A percentile compares a stretch with the other conserved stretches of the same genome.
phyloP scores from a whole-genome alignment of 2,888 invertebrate genomes.

The Agapostemon virescens region DNA sequence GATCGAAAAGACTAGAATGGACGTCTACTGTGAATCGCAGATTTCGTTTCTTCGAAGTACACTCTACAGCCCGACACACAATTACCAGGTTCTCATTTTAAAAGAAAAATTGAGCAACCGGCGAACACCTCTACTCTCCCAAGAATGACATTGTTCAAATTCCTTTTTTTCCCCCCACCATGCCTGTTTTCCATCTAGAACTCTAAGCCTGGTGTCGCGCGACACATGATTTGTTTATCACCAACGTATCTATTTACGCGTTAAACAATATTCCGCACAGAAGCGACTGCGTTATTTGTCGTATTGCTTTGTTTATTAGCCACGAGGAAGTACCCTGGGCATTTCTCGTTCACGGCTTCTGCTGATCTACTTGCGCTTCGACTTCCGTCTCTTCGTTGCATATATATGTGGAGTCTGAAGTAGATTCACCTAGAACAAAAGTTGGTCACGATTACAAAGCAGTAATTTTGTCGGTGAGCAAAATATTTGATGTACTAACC shows the following conservation, averaged over 20 bases:
- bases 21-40: background rate
- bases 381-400: conserved; percentile 59
- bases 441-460: conserved; percentile 1
- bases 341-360: conserved; percentile 25
- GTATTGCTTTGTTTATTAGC: background rate
- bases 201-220: conserved; percentile 19
- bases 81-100: background rate
- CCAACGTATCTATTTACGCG: background rate
- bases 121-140: conserved; percentile 32
- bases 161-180: background rate
- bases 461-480: background rate
- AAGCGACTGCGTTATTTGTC: background rate
- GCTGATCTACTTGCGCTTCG: conserved; percentile 57
- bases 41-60: background rate
- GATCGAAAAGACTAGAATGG: background rate
- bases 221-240: conserved; percentile 8
- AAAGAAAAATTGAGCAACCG: background rate
- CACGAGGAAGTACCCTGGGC: background rate
- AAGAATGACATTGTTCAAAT: conserved; percentile 23
- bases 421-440: conserved; percentile 59
- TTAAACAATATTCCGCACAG: conserved; percentile 16
- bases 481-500: background rate
- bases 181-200: conserved; percentile 35
- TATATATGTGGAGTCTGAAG: conserved; percentile 60
- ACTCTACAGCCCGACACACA: background rate